phyloP scores from a whole-genome alignment of 1,140 invertebrate genomes.

The Caenorhabditis latens region DNA sequence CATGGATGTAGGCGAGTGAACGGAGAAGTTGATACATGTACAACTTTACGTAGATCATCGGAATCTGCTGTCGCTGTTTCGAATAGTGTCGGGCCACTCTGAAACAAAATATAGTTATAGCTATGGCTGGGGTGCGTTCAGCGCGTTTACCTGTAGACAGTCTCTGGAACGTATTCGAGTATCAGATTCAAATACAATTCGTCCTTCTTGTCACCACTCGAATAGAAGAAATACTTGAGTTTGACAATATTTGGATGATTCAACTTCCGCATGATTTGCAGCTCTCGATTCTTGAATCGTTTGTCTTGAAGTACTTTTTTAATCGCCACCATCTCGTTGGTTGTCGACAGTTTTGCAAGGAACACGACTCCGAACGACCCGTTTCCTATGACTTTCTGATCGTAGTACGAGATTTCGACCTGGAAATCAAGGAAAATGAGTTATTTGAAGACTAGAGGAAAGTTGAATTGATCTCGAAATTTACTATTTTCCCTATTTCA shows the following conservation, averaged over 20 bases:
- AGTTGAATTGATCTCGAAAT: too few relatives aligned
- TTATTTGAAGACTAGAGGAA: too few relatives aligned
- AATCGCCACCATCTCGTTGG: conserved; percentile 95
- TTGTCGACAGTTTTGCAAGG: conserved; percentile 92
- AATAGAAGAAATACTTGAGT: conserved; percentile 70
- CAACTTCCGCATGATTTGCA: conserved; percentile 79
- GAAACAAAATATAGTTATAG: conserved; percentile 64
- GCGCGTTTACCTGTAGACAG: conserved; percentile 84
- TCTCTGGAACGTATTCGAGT: conserved; percentile 99
- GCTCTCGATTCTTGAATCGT: conserved; percentile 93
- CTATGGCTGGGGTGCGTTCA: too few relatives aligned
- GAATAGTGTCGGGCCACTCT: conserved; percentile 98
- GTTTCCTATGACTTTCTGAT: conserved; percentile 90
- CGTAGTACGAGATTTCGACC: conserved; percentile 63
- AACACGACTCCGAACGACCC: conserved; percentile 99
- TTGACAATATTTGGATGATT: conserved; percentile 70
- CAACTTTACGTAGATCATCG: conserved; percentile 98
- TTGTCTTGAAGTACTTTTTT: conserved; percentile 99
- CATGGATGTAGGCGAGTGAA: conserved; percentile 98
- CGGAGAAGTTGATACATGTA: conserved; percentile 86
- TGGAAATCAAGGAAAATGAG: conserved; percentile 29
- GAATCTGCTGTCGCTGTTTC: conserved; percentile 98
- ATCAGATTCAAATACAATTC: conserved; percentile 99
- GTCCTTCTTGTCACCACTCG: conserved; percentile 88
- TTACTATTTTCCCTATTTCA: too few relatives aligned